These are phyloP conservation scores for Gavia stellata DNA, from an alignment of 2,113 vertebrate species.

Conservation along the genomic window DNA sequence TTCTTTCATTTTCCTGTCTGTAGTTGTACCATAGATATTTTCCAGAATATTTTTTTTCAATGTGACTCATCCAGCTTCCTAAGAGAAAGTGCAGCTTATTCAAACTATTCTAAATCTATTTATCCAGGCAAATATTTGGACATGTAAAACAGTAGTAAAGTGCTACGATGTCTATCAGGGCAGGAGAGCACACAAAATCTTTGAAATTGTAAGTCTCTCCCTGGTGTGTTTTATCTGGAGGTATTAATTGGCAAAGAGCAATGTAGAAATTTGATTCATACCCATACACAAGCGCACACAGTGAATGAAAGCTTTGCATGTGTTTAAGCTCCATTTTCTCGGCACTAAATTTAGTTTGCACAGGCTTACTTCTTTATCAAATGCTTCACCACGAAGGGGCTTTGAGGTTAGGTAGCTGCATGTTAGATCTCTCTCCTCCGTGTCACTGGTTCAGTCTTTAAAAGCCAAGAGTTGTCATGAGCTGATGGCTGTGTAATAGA, in stretches of 20 bases:
- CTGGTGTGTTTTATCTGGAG: background rate
- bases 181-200: background rate
- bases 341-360: background rate
- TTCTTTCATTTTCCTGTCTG: background rate
- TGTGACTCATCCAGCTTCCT: slow-evolving; percentile 5
- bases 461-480: background rate
- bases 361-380: background rate
- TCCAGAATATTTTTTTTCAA: background rate
- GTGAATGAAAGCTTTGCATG: background rate
- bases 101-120: slow-evolving; percentile 40
- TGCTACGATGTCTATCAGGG: slow-evolving; percentile 1
- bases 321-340: background rate
- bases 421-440: background rate
- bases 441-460: background rate
- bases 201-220: background rate
- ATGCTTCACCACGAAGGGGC: background rate
- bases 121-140: slow-evolving; percentile 63
- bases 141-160: slow-evolving; percentile 8
- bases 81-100: slow-evolving; percentile 8
- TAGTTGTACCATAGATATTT: background rate
- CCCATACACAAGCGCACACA: no score
- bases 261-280: background rate
- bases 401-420: background rate
- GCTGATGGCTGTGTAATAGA: background rate
- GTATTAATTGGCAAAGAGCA: background rate